phyloP scores from a whole-genome alignment of 2,113 vertebrate genomes.

The Channa maculata region DNA sequence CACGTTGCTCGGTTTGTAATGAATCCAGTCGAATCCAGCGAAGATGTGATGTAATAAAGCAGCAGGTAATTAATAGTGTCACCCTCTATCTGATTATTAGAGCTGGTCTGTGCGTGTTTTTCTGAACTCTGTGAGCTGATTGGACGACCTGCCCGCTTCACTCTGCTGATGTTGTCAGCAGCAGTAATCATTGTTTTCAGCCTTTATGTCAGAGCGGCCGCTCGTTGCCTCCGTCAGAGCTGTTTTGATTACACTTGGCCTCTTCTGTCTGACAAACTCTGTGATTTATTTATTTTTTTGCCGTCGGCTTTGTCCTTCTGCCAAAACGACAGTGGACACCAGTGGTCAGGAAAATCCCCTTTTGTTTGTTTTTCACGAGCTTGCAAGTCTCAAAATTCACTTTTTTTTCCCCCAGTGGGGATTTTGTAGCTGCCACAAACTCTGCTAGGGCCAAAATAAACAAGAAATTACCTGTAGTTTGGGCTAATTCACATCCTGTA shows the following conservation, averaged over 20 bases:
- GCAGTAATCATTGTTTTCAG: conserved; percentile 1
- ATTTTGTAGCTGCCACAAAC: not conserved
- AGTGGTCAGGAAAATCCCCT: not conserved
- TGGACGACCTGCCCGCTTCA: not conserved
- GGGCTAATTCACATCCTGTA: too few relatives aligned
- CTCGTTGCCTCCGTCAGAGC: not conserved
- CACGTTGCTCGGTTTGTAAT: too few relatives aligned
- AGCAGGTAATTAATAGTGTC: not conserved
- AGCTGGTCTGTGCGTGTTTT: not conserved
- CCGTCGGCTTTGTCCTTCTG: not conserved
- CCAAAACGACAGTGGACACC: not conserved
- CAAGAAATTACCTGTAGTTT: too few relatives aligned
- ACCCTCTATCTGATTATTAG: not conserved
- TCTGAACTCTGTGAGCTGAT: not conserved
- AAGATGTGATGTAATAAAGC: not conserved
- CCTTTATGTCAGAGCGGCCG: not conserved
- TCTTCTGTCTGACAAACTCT: not conserved
- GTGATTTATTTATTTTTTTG: too few relatives aligned
- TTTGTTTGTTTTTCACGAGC: not conserved
- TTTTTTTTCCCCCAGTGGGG: too few relatives aligned
- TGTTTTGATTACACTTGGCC: not conserved
- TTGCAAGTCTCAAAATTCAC: not conserved
- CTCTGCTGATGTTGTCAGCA: not conserved
- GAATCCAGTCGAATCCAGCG: not conserved
- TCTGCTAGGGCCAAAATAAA: too few relatives aligned